Evolutionary conservation across 2,797 vertebrate genomes (phyloP).

Genomic region (Lagothrix lagotricha): DNA sequence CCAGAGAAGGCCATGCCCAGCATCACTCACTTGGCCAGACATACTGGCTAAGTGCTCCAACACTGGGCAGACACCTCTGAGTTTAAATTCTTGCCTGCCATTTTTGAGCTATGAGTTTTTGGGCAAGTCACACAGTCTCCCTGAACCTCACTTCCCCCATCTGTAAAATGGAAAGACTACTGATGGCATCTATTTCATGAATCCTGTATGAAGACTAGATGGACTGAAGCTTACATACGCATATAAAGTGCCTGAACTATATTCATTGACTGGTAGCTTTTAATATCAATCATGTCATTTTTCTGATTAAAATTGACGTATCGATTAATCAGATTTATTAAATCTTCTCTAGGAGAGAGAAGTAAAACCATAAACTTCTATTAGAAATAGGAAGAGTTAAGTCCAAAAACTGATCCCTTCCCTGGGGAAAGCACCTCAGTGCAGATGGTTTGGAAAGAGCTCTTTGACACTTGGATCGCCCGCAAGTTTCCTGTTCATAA

Average conservation of each 20-base stretch:
- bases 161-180: background rate
- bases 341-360: background rate
- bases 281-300: background rate
- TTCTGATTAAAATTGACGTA: background rate
- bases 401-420: background rate
- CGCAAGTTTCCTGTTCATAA: background rate
- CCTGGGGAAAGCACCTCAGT: background rate
- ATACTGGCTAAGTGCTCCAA: background rate
- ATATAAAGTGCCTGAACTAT: background rate
- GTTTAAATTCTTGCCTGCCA: background rate
- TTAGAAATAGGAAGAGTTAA: constrained; percentile 1
- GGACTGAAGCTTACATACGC: background rate
- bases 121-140: background rate
- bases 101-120: background rate
- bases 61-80: background rate
- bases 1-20: background rate
- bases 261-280: background rate
- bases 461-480: background rate
- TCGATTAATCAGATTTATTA: background rate
- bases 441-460: constrained; percentile 40
- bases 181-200: background rate
- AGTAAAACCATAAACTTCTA: background rate
- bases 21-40: rapidly evolving
- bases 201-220: background rate
- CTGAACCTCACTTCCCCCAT: background rate